Percentiles rank a stretch among this genome's conserved stretches.
phyloP scores from a whole-genome alignment of 1,140 invertebrate species.

The Drosophila virilis region DNA sequence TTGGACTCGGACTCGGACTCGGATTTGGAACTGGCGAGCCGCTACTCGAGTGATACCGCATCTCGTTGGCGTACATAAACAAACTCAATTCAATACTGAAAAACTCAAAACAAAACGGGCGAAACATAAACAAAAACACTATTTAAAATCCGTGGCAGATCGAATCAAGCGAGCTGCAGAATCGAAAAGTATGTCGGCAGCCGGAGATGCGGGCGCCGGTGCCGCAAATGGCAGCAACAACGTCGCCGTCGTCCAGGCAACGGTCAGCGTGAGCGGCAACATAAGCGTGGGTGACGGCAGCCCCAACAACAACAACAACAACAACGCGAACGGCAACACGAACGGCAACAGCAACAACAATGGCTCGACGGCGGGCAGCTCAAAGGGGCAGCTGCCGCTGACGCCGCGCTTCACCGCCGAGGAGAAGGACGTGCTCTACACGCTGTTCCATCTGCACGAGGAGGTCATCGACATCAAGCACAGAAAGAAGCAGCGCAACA shows the following conservation, averaged over 20 bases:
- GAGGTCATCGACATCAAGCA: slow-evolving; percentile 83
- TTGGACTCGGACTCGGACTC: slow-evolving; percentile 1
- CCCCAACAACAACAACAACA: slow-evolving; percentile 5
- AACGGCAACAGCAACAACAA: slow-evolving; percentile 24
- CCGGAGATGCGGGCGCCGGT: slow-evolving; percentile 45
- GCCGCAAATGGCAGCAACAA: slow-evolving; percentile 36
- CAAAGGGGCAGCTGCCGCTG: slow-evolving; percentile 62
- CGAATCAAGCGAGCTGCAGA: neutral
- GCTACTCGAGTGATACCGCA: slow-evolving; percentile 18
- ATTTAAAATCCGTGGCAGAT: neutral
- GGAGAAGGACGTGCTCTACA: slow-evolving; percentile 81
- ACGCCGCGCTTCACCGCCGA: slow-evolving; percentile 81
- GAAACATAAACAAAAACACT: neutral
- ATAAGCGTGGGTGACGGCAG: slow-evolving; percentile 9
- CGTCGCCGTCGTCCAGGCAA: slow-evolving; percentile 36
- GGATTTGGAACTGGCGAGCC: slow-evolving; percentile 2
- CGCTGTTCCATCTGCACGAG: slow-evolving; percentile 75
- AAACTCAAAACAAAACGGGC: slow-evolving; percentile 25
- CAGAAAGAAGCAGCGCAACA: slow-evolving; percentile 77
- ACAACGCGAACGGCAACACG: neutral
- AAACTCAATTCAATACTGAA: slow-evolving; percentile 18
- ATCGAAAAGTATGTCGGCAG: slow-evolving; percentile 35
- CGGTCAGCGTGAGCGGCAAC: slow-evolving; percentile 31
- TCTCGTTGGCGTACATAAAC: slow-evolving; percentile 20
- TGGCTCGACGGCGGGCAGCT: slow-evolving; percentile 27